A percentile compares a stretch with the other conserved stretches of the same genome.
Conservation (phyloP, 1,140 invertebrate genomes). For the Lerema accius region DNA sequence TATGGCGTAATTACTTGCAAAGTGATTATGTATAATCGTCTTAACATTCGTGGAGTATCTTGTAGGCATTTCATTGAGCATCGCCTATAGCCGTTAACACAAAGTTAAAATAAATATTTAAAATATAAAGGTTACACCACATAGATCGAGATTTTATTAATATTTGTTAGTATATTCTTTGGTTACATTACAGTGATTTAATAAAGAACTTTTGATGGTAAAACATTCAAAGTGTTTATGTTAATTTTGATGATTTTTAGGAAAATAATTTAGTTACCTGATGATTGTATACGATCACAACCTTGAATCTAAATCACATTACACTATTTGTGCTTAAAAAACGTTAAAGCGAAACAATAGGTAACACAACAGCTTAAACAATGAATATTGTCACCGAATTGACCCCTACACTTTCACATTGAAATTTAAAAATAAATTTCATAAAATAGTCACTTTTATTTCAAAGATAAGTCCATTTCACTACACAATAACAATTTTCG, state of each 20-base stretch:
- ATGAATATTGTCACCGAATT: constrained; percentile 47
- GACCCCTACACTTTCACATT: constrained; percentile 36
- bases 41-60: no score
- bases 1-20: no score
- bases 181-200: constrained; percentile 21
- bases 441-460: constrained; percentile 25
- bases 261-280: constrained; percentile 7
- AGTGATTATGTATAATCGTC: no score
- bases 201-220: constrained; percentile 2
- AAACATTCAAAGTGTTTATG: background rate
- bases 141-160: no score
- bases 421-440: constrained; percentile 37
- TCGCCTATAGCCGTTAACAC: background rate
- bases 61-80: background rate
- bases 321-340: constrained; percentile 48
- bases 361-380: constrained; percentile 36
- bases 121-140: no score
- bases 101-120: background rate
- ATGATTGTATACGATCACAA: constrained; percentile 52
- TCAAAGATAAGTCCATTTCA: constrained; percentile 4
- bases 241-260: constrained; percentile 13
- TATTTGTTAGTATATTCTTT: constrained; percentile 2
- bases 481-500: background rate
- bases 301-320: constrained; percentile 43
- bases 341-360: constrained; percentile 31